Evolutionary conservation across 2,113 vertebrate species (phyloP).

Genomic region (Sebastes schlegelii): DNA sequence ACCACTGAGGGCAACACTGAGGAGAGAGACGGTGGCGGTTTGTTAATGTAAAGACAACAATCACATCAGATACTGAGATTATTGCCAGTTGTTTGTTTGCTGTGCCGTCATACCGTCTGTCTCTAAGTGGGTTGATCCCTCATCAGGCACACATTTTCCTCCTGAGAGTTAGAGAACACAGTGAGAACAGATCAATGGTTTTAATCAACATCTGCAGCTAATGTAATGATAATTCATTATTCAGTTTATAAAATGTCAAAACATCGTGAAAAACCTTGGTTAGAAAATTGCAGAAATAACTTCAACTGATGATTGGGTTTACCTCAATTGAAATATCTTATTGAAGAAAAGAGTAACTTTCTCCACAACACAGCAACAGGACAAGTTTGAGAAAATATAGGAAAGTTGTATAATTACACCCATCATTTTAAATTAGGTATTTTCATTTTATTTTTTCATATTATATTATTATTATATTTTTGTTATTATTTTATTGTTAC

Average conservation of each 20-base stretch:
- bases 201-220: not conserved
- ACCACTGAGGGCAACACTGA: slow-evolving; percentile 84
- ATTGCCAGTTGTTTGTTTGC: not conserved
- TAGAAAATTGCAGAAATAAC: not conserved
- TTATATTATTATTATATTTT: no score
- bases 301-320: not conserved
- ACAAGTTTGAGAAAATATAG: not conserved
- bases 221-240: not conserved
- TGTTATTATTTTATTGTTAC: no score
- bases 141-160: slow-evolving; percentile 68
- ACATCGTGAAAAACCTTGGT: not conserved
- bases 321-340: not conserved
- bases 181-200: not conserved
- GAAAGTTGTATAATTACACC: not conserved
- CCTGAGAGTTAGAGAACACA: slow-evolving; percentile 70
- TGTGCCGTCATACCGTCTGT: slow-evolving; percentile 72
- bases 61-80: not conserved
- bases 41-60: not conserved
- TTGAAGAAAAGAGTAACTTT: not conserved
- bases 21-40: not conserved
- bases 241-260: not conserved
- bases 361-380: not conserved
- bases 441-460: no score
- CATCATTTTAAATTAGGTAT: not conserved
- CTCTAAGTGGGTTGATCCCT: slow-evolving; percentile 74